These are phyloP conservation scores for Saccopteryx bilineata DNA, from an alignment of 2,113 vertebrate species.

Conservation along the genomic window DNA sequence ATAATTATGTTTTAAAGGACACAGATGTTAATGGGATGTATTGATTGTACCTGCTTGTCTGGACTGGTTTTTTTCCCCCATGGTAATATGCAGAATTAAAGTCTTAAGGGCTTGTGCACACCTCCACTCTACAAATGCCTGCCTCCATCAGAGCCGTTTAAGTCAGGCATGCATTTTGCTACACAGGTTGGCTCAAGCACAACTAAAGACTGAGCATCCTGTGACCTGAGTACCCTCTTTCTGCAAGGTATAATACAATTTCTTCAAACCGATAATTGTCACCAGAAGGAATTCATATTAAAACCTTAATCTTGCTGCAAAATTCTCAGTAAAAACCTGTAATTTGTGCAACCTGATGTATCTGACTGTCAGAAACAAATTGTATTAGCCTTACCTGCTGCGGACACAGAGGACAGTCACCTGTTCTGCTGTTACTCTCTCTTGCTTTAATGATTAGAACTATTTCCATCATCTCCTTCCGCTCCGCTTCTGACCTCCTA, in stretches of 20 bases:
- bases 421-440: constrained; percentile 79
- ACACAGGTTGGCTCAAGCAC: constrained; percentile 70
- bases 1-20: constrained; percentile 75
- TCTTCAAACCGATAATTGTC: constrained; percentile 85
- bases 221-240: constrained; percentile 80
- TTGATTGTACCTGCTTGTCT: constrained; percentile 72
- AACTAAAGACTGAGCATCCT: constrained; percentile 61
- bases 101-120: constrained; percentile 34
- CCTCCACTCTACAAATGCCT: constrained; percentile 59
- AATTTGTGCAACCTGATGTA: constrained; percentile 82
- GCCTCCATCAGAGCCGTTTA: constrained; percentile 75
- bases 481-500: constrained; percentile 78
- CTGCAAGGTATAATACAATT: constrained; percentile 77
- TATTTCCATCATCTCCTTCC: constrained; percentile 84
- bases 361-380: constrained; percentile 83
- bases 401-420: constrained; percentile 69
- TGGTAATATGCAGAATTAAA: constrained; percentile 68
- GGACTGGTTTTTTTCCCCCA: constrained; percentile 47
- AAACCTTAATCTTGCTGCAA: constrained; percentile 85
- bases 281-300: constrained; percentile 86
- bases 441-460: constrained; percentile 83
- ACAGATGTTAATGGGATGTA: constrained; percentile 72
- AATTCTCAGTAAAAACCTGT: constrained; percentile 85
- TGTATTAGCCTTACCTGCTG: constrained; percentile 83
- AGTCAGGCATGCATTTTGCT: constrained; percentile 78